These are phyloP conservation scores for Eudyptes chrysolophus DNA, from an alignment of 2,113 vertebrate species.

Conservation along the genomic window DNA sequence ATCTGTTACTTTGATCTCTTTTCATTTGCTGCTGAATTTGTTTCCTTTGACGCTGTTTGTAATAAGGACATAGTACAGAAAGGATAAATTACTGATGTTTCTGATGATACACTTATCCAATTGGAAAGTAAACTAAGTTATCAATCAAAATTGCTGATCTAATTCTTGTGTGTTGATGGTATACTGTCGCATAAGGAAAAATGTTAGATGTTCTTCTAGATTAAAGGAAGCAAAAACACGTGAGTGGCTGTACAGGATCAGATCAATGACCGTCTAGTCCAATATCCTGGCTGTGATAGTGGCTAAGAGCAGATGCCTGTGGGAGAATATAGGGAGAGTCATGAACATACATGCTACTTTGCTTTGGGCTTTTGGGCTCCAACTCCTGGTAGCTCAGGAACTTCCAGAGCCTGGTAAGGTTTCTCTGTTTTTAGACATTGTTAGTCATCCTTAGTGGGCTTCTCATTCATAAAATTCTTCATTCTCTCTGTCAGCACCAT, in stretches of 20 bases:
- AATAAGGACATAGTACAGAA: not conserved
- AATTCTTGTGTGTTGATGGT: not conserved
- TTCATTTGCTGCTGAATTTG: constrained; percentile 29
- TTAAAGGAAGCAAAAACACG: not conserved
- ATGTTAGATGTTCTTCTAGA: not conserved
- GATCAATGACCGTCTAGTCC: not conserved
- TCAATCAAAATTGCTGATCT: constrained; percentile 14
- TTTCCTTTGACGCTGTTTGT: constrained; percentile 6
- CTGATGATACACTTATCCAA: not conserved
- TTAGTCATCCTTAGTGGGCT: not conserved
- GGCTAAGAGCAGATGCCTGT: not conserved
- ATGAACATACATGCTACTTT: not conserved
- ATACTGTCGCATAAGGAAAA: not conserved
- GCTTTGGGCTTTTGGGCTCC: not conserved
- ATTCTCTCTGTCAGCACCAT: not conserved
- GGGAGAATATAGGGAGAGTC: not conserved
- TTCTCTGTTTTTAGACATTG: not conserved
- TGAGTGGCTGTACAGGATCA: not conserved
- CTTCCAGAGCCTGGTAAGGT: not conserved
- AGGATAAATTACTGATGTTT: constrained; percentile 21
- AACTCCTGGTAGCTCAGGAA: not conserved
- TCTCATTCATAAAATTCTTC: not conserved
- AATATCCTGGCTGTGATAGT: not conserved
- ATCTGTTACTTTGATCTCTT: constrained; percentile 26
- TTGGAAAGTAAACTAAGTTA: constrained; percentile 9